Evolutionary conservation across 1,140 invertebrate genomes (phyloP), one percentile per base, ranked within the genome.

Genomic region (Calephelis nemesis): DNA sequence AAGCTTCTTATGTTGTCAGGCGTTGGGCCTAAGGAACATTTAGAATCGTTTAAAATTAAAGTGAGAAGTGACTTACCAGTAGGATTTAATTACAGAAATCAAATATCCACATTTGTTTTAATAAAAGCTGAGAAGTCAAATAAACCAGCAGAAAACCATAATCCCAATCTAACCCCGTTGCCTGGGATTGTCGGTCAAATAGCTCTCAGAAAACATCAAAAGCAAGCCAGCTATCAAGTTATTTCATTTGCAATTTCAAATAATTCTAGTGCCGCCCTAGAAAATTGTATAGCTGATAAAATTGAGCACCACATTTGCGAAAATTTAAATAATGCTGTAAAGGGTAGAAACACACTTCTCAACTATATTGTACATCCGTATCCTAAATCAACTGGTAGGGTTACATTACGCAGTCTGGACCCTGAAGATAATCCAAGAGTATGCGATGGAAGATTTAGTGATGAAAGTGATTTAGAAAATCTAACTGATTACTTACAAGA

Each of bases 161-260:
- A 96, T 45, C 93, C 93, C 0, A 95, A 95, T 67, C 93, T 95
- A 70, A 96, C 96, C 1, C 96, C 96, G 0, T 76, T 96, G 10
- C 96, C 96, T 0, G 94, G 94, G 0, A 95, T 94, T 70, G 92
- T 96, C 1, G 96, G 96, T 0, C 81, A 96, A 19, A 95, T 96
- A 78, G 94, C 95, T 0, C 94, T 96, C 0, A 72, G 75, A 42
- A 70, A 73, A 45, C 8, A 65, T 70, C 68, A 9, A 49, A 74
- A 65, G 15, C 12, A 7, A 65, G 71, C 73, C 47, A 74, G 76
- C n/a, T 76, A 76, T 48, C 70, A 77, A 45, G 42, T 45, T 50
- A 67, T 68, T 0, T 40, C 75, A 7, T 71, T 49, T 48, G 70
- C 67, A 40, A 42, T 54, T n/a, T 39, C 68, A 19, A 45, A 45